Evolutionary conservation across 2,888 invertebrate genomes (phyloP).

Genomic region (Oxycera nigricornis): DNA sequence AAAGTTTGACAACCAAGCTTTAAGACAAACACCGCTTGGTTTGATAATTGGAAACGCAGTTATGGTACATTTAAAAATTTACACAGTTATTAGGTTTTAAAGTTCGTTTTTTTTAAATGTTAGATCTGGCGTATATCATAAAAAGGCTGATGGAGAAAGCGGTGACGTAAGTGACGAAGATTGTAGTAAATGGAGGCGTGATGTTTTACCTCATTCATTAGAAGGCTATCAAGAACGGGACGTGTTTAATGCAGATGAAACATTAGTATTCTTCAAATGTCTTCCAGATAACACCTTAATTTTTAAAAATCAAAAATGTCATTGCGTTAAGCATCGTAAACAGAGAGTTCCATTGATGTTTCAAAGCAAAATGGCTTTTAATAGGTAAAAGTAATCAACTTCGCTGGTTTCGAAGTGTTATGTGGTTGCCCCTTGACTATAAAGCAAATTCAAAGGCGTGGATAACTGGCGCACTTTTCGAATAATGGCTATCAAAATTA

Average conservation of each 20-base stretch:
- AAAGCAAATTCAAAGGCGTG: conserved; percentile 9
- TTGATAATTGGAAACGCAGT: neutral
- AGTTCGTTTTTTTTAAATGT: neutral
- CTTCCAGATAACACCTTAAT: conserved; percentile 19
- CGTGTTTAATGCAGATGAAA: neutral
- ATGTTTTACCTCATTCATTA: neutral
- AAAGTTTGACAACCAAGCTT: neutral
- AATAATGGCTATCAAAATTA: conserved; percentile 15
- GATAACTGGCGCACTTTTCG: neutral
- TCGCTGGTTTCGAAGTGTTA: conserved; percentile 19
- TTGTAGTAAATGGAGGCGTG: conserved; percentile 17
- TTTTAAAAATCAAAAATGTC: neutral
- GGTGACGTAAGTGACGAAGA: conserved; percentile 14
- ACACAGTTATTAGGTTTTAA: neutral
- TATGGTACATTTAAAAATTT: neutral
- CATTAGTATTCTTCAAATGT: neutral
- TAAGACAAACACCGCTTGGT: neutral
- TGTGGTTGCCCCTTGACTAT: conserved; percentile 13
- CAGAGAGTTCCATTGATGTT: neutral
- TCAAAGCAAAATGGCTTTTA: neutral
- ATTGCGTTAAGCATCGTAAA: neutral
- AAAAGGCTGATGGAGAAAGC: neutral
- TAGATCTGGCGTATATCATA: conserved; percentile 4
- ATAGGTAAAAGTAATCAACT: conserved; percentile 20
- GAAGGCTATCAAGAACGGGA: neutral